phyloP scores from a whole-genome alignment of 2,113 vertebrate genomes.

The Heloderma charlesbogerti region DNA sequence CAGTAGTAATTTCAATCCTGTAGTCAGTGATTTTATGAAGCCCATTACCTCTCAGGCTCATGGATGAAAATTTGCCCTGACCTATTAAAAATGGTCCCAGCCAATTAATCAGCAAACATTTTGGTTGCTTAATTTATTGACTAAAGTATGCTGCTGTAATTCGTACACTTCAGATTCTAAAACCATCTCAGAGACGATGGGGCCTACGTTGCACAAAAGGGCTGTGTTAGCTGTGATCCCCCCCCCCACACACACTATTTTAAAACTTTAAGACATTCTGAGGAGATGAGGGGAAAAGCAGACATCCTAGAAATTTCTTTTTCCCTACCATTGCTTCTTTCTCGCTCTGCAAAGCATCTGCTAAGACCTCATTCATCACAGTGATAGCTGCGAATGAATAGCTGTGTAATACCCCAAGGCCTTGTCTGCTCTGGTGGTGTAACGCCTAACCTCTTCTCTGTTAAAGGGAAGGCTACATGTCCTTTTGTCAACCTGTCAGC shows the following conservation, averaged over 20 bases:
- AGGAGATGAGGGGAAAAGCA: slow-evolving; percentile 56
- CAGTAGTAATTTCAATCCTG: not conserved
- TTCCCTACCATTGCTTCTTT: slow-evolving; percentile 19
- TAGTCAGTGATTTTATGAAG: not conserved
- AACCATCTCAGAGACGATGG: slow-evolving; percentile 54
- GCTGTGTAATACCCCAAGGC: slow-evolving; percentile 81
- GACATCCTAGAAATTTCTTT: slow-evolving; percentile 69
- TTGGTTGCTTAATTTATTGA: slow-evolving; percentile 23
- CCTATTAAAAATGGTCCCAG: not conserved
- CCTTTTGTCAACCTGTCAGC: slow-evolving; percentile 89
- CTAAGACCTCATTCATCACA: slow-evolving; percentile 82
- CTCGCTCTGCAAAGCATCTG: slow-evolving; percentile 76
- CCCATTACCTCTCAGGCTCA: not conserved
- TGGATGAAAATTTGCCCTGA: not conserved
- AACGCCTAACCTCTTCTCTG: slow-evolving; percentile 73
- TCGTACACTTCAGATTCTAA: slow-evolving; percentile 50
- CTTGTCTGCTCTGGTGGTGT: slow-evolving; percentile 64
- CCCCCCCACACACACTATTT: slow-evolving; percentile 5
- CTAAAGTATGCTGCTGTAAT: slow-evolving; percentile 51
- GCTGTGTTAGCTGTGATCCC: slow-evolving; percentile 67
- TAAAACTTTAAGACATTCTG: slow-evolving; percentile 67
- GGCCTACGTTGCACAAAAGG: slow-evolving; percentile 62
- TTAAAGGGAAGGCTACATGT: slow-evolving; percentile 83
- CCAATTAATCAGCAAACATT: not conserved
- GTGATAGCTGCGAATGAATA: slow-evolving; percentile 81